Base-by-base conservation (phyloP, 2,797 vertebrate species). In the Pseudochromis fuscus region DNA sequence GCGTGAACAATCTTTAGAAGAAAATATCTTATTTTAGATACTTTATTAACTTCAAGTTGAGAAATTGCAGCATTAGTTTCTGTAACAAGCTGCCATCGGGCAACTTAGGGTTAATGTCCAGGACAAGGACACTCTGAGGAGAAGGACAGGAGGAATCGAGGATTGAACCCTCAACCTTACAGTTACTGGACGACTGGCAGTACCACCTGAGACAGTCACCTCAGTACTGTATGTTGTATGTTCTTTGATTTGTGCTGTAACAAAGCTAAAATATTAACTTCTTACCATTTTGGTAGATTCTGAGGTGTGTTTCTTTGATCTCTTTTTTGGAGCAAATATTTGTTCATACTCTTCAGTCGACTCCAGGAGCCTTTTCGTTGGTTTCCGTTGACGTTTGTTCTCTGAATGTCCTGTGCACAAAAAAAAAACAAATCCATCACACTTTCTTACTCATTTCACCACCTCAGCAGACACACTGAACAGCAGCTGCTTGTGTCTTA, bases 311-410 rank as follows among this genome's bases (percentile, higher is more conserved):
- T 92, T 97, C 92, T 94, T 97, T 58, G 93, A 93, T 83, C 96
- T 97, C 90, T 96, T 98, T 94, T 96, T 98, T 35, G 94, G 91
- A 75, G 94, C 88, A 92, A 96, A 96, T 90, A 96, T 95, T 81
- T 97, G 95, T 89, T 97, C 95, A 68, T 95, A 97, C 56, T 96
- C 96, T 89, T 97, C 96, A 35, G 94, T 94, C 48, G 96, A 96
- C 83, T 97, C 96, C 80, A 98, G 87, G 72, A 97, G 95, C 89
- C 98, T 93, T 89, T 97, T 99, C 83, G 96, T 98, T 31, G 97
- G 96, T 93, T 96, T 98, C 78, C 96, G 95, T 70, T 95, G 96
- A 55, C 96, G 95, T 83, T 98, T 99, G 89, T 94, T 96, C 90
- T 98, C 96, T 79, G 92, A 92, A 62, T 91, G 86, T 67, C 90